Conservation (phyloP, 2,113 vertebrate species). For the Gavia stellata region DNA sequence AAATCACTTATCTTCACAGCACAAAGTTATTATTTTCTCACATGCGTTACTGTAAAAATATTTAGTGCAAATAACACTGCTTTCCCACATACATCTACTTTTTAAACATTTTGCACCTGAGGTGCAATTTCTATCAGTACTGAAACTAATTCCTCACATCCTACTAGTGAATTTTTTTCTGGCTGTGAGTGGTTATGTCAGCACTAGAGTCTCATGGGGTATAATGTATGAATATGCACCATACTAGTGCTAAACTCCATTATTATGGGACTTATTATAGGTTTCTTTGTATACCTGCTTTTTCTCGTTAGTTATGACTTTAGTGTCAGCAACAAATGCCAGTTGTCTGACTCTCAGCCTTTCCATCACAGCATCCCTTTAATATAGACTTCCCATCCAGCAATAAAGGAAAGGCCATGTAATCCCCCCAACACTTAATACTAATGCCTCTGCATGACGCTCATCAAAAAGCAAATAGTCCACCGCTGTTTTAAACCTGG, state of each 20-base stretch:
- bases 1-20: neutral
- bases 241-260: neutral
- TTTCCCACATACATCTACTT: neutral
- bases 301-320: neutral
- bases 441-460: neutral
- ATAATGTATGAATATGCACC: neutral
- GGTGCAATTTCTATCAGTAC: neutral
- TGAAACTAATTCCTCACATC: slow-evolving; percentile 5
- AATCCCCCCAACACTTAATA: neutral
- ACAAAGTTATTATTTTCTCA: neutral
- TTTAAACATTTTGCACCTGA: neutral
- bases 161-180: neutral
- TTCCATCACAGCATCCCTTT: neutral
- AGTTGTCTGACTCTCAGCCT: neutral
- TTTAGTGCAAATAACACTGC: neutral
- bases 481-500: neutral
- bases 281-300: neutral
- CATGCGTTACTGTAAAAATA: neutral
- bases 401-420: neutral
- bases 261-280: neutral
- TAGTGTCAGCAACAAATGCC: neutral
- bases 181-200: neutral
- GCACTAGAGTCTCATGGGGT: neutral
- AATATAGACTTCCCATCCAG: neutral
- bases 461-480: neutral